Evolutionary conservation across 2,113 vertebrate genomes (phyloP).

Genomic region (Platysteira castanea): DNA sequence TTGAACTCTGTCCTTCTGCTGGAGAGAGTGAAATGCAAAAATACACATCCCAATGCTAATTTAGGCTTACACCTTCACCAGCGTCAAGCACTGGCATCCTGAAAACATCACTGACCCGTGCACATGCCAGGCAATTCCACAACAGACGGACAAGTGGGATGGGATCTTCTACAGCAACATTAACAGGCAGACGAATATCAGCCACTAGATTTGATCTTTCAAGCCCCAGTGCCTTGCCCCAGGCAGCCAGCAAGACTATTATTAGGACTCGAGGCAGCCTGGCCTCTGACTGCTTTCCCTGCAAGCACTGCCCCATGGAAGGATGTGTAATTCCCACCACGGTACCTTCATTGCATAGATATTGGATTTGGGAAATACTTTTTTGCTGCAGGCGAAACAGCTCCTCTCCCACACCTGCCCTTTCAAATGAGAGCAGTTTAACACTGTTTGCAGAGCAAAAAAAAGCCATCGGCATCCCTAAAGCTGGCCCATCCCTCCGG

Average conservation of each 20-base stretch:
- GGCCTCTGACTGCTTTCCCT: background rate
- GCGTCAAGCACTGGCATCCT: background rate
- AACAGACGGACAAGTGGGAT: accelerated
- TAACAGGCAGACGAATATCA: background rate
- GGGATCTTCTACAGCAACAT: background rate
- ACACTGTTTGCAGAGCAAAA: background rate
- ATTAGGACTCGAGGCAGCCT: background rate
- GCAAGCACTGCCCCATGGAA: background rate
- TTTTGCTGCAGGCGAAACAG: background rate
- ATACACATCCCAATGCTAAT: background rate
- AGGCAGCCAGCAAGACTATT: background rate
- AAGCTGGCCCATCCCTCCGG: background rate
- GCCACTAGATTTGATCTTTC: background rate
- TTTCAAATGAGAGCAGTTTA: background rate
- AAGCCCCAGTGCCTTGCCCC: background rate
- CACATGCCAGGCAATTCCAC: background rate
- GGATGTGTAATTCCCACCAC: background rate
- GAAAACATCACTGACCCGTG: accelerated
- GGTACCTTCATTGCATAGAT: constrained; percentile 5
- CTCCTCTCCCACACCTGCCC: background rate
- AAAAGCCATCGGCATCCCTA: background rate
- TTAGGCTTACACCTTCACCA: background rate
- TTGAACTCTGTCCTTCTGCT: constrained; percentile 15
- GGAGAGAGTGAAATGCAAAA: background rate
- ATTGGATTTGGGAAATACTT: constrained; percentile 23